These are phyloP conservation scores for Xenentodon cancila DNA, from an alignment of 2,797 vertebrate species.

Conservation along the genomic window DNA sequence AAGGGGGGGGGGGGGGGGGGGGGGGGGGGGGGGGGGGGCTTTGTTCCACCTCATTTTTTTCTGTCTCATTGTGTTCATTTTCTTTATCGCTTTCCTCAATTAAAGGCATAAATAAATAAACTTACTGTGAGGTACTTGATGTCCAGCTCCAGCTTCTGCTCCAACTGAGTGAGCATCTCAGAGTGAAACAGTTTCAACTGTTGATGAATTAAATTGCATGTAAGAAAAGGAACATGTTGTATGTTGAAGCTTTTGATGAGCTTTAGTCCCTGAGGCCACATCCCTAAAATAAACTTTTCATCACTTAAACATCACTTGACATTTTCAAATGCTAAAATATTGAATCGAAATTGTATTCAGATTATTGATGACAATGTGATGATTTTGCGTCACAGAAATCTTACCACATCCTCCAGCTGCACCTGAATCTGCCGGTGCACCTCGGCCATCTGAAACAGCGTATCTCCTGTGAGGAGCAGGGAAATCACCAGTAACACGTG, in stretches of 20 bases:
- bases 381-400: conserved; percentile 28
- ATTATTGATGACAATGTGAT: not conserved
- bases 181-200: conserved; percentile 89
- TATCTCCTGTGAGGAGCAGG: conserved; percentile 80
- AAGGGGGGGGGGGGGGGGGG: no score
- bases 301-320: not conserved
- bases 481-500: conserved; percentile 1
- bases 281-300: not conserved
- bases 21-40: no score
- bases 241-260: not conserved
- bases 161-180: conserved; percentile 86
- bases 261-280: no score
- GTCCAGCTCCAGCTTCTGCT: conserved; percentile 88
- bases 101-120: conserved; percentile 3
- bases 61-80: no score
- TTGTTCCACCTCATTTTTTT: not conserved
- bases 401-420: conserved; percentile 88
- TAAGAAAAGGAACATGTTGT: not conserved
- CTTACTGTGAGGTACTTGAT: conserved; percentile 89
- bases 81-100: no score
- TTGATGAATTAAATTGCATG: conserved; percentile 22
- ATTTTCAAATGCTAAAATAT: no score
- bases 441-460: conserved; percentile 89
- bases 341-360: not conserved
- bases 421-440: conserved; percentile 90